A percentile compares a stretch with the other conserved stretches of the same genome.
phyloP scores from a whole-genome alignment of 2,797 vertebrate species.

The Rhadinocentrus ornatus region DNA sequence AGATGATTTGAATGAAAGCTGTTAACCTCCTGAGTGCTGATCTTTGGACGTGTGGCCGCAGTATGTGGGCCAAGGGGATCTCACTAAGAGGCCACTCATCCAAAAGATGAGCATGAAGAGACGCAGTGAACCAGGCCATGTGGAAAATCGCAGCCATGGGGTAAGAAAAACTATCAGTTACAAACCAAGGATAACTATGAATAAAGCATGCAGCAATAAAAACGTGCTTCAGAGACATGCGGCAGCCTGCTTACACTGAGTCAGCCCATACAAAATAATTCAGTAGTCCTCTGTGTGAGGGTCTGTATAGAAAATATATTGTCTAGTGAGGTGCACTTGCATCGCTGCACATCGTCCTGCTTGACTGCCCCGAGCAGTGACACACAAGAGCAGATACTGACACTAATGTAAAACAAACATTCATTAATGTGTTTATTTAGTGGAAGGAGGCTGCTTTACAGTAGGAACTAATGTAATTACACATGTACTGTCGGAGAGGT shows the following conservation, averaged over 20 bases:
- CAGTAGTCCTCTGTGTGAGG: constrained; percentile 22
- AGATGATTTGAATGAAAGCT: constrained; percentile 64
- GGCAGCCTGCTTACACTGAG: constrained; percentile 11
- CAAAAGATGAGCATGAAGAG: constrained; percentile 67
- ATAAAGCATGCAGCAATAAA: constrained; percentile 62
- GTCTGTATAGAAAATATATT: constrained; percentile 15
- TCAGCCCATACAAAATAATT: constrained; percentile 20
- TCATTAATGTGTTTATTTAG: constrained; percentile 73
- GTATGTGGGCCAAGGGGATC: constrained; percentile 76
- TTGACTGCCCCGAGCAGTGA: constrained; percentile 57
- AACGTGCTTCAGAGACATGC: constrained; percentile 12
- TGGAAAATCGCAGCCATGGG: constrained; percentile 78
- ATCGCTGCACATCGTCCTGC: constrained; percentile 48
- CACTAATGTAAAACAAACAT: constrained; percentile 82
- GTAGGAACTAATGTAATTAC: constrained; percentile 51
- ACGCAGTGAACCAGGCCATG: constrained; percentile 77
- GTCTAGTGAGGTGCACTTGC: constrained; percentile 31
- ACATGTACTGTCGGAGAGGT: constrained; percentile 12
- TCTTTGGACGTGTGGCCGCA: constrained; percentile 48
- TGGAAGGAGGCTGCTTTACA: constrained; percentile 44
- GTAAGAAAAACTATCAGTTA: constrained; percentile 82
- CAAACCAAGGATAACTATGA: constrained; percentile 68
- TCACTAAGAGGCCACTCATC: constrained; percentile 64
- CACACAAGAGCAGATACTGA: constrained; percentile 74
- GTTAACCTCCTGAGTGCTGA: constrained; percentile 69